A percentile compares a stretch with the other conserved stretches of the same genome.
These are phyloP conservation scores for Leuciscus waleckii DNA, from an alignment of 2,797 vertebrate species.

Conservation along the genomic window DNA sequence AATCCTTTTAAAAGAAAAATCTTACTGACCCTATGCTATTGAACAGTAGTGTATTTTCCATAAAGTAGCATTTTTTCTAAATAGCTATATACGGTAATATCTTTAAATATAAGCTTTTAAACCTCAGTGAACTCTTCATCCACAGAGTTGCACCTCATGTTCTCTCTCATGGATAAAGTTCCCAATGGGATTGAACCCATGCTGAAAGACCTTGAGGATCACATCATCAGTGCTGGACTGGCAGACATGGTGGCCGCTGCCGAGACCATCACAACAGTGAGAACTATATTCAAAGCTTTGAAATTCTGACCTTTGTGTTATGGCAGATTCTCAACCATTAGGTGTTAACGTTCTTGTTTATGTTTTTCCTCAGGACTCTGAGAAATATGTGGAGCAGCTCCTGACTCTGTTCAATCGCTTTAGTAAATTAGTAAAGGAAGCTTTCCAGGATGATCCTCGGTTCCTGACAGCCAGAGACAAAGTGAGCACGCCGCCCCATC, in stretches of 20 bases:
- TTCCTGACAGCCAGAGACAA: slow-evolving; percentile 99
- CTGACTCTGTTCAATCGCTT: slow-evolving; percentile 98
- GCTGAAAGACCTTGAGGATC: slow-evolving; percentile 98
- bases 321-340: not conserved
- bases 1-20: not conserved
- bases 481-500: slow-evolving; percentile 73
- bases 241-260: slow-evolving; percentile 98
- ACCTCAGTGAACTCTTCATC: not conserved
- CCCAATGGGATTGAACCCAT: slow-evolving; percentile 97
- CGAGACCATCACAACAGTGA: slow-evolving; percentile 97
- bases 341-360: slow-evolving; percentile 15
- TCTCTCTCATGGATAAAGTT: slow-evolving; percentile 99
- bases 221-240: slow-evolving; percentile 96
- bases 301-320: slow-evolving; percentile 7
- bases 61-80: not conserved
- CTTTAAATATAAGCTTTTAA: not conserved
- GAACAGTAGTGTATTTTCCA: not conserved
- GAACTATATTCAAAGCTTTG: slow-evolving; percentile 60
- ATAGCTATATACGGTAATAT: not conserved
- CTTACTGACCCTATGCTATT: not conserved
- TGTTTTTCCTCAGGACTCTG: slow-evolving; percentile 87
- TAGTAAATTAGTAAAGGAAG: slow-evolving; percentile 98
- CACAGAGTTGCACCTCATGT: slow-evolving; percentile 96
- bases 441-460: slow-evolving; percentile 97
- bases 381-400: slow-evolving; percentile 98